Evolutionary conservation across 2,113 vertebrate species (phyloP).

Genomic region (Elanoides forficatus): DNA sequence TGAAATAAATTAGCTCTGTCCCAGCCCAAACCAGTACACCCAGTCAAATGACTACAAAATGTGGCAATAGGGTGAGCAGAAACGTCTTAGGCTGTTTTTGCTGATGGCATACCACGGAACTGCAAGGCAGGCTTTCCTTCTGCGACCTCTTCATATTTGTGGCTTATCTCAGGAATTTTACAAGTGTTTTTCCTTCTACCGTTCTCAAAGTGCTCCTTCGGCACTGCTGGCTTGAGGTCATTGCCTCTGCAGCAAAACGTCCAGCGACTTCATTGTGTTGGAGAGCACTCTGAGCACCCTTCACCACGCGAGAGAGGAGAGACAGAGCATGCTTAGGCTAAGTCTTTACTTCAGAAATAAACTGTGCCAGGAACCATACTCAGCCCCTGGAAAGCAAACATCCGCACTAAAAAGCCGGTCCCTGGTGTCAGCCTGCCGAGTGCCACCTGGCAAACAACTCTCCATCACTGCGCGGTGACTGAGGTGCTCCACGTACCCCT

Average conservation of each 20-base stretch:
- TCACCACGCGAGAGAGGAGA: not conserved
- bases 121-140: not conserved
- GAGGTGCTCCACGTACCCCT: not conserved
- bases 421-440: not conserved
- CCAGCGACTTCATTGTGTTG: not conserved
- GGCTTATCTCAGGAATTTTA: constrained; percentile 32
- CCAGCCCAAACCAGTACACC: not conserved
- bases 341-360: not conserved
- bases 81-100: not conserved
- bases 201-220: not conserved
- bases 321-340: not conserved
- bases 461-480: not conserved
- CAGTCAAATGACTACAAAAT: not conserved
- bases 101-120: not conserved
- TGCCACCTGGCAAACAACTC: not conserved
- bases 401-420: not conserved
- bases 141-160: not conserved
- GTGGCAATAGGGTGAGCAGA: not conserved
- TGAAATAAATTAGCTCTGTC: not conserved
- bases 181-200: not conserved
- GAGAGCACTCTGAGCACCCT: not conserved
- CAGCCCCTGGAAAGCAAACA: not conserved
- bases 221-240: not conserved
- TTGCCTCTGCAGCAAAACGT: not conserved
- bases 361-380: not conserved